A percentile compares a stretch with the other conserved stretches of the same genome.
Conservation (phyloP, 1,140 invertebrate species). For the Trypoxylus dichotomus region DNA sequence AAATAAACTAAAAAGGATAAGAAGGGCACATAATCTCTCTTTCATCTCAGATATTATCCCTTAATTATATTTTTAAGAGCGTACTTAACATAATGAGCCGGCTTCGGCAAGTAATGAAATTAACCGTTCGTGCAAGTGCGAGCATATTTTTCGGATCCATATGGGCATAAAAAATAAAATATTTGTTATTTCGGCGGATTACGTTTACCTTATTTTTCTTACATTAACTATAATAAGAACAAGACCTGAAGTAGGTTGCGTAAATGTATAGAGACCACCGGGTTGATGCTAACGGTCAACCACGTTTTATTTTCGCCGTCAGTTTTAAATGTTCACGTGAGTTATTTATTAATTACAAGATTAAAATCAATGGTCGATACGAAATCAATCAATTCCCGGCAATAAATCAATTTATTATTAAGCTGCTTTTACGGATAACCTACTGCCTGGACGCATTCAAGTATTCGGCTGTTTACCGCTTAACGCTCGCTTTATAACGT, state of each 20-base stretch:
- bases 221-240: neutral
- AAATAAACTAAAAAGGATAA: too few relatives aligned
- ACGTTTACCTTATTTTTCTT: neutral
- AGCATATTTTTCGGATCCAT: neutral
- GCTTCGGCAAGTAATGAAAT: neutral
- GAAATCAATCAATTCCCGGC: slow-evolving; percentile 26
- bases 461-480: neutral
- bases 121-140: neutral
- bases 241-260: neutral
- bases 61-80: neutral
- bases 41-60: neutral
- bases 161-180: neutral
- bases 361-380: slow-evolving; percentile 31
- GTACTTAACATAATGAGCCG: neutral
- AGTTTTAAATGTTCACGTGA: slow-evolving; percentile 25
- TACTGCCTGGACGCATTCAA: neutral
- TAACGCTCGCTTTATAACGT: neutral
- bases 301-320: slow-evolving; percentile 24
- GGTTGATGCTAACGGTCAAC: neutral
- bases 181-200: neutral
- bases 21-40: too few relatives aligned
- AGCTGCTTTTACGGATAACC: neutral
- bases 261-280: slow-evolving; percentile 7
- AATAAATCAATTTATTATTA: slow-evolving; percentile 28
- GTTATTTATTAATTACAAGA: slow-evolving; percentile 29